Evolutionary conservation across 2,797 vertebrate genomes (phyloP).

Genomic region (Xenops minutus): DNA sequence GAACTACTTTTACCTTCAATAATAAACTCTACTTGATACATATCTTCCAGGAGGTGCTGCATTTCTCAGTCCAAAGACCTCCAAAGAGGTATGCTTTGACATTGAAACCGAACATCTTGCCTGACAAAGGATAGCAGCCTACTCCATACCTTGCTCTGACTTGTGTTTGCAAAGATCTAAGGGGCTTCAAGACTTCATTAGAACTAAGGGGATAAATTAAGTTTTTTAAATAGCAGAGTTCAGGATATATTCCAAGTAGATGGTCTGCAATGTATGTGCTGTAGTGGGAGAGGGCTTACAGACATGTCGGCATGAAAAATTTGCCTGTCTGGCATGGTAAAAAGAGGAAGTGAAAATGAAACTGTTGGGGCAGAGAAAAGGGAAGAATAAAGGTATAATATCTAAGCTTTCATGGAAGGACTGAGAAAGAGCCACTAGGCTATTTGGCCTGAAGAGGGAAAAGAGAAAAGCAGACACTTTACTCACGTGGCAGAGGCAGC

Average conservation of each 20-base stretch:
- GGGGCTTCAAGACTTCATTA: neutral
- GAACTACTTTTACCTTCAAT: neutral
- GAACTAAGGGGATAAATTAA: neutral
- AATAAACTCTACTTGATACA: neutral
- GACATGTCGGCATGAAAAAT: too few relatives aligned
- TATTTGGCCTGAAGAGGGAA: neutral
- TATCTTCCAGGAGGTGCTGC: neutral
- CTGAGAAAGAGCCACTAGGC: neutral
- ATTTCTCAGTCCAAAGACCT: neutral
- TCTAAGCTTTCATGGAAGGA: neutral
- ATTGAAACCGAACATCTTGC: neutral
- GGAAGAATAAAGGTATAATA: neutral
- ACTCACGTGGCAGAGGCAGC: neutral
- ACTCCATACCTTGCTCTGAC: neutral
- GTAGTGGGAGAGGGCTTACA: neutral
- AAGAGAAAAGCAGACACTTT: neutral
- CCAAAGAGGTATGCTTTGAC: neutral
- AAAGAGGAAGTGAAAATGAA: neutral
- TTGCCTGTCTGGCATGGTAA: fast-evolving
- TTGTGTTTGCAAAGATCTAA: neutral
- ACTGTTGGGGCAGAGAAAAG: neutral
- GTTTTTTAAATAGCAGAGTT: neutral
- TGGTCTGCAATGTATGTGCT: neutral
- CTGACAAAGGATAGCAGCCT: neutral
- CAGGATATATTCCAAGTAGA: neutral